Evolutionary conservation across 2,797 vertebrate genomes (phyloP).

Genomic region (Centropyge bicolor): DNA sequence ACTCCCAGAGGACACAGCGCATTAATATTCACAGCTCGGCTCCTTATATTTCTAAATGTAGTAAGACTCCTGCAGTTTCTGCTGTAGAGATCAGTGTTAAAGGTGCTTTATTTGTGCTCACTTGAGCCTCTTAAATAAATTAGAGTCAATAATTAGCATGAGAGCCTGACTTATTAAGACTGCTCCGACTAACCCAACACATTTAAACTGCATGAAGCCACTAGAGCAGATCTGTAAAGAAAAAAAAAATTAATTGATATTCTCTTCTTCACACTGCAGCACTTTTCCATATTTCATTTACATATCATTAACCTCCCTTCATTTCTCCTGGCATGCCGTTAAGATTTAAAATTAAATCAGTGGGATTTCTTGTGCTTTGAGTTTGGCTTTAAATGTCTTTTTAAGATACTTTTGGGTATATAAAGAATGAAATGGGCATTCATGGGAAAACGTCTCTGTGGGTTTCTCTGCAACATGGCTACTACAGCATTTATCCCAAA

Average conservation of each 20-base stretch:
- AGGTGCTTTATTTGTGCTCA: slow-evolving; percentile 64
- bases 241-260: slow-evolving; percentile 68
- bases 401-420: slow-evolving; percentile 39
- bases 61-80: slow-evolving; percentile 53
- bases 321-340: slow-evolving; percentile 71
- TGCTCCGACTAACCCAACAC: slow-evolving; percentile 42
- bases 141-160: slow-evolving; percentile 67
- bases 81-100: slow-evolving; percentile 53
- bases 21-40: slow-evolving; percentile 71
- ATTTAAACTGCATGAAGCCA: slow-evolving; percentile 60
- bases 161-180: slow-evolving; percentile 63
- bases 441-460: slow-evolving; percentile 41
- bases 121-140: slow-evolving; percentile 70
- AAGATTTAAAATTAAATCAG: slow-evolving; percentile 73
- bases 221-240: slow-evolving; percentile 55
- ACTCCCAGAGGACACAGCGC: slow-evolving; percentile 45
- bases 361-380: slow-evolving; percentile 62
- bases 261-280: slow-evolving; percentile 67
- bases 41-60: slow-evolving; percentile 51
- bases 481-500: slow-evolving; percentile 48
- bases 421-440: slow-evolving; percentile 47
- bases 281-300: slow-evolving; percentile 82
- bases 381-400: slow-evolving; percentile 63
- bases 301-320: slow-evolving; percentile 82
- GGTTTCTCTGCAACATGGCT: slow-evolving; percentile 13